Percentiles rank a stretch among this genome's conserved stretches.
Conservation (phyloP, 2,797 vertebrate species). For the Pangasius mekongensis region DNA sequence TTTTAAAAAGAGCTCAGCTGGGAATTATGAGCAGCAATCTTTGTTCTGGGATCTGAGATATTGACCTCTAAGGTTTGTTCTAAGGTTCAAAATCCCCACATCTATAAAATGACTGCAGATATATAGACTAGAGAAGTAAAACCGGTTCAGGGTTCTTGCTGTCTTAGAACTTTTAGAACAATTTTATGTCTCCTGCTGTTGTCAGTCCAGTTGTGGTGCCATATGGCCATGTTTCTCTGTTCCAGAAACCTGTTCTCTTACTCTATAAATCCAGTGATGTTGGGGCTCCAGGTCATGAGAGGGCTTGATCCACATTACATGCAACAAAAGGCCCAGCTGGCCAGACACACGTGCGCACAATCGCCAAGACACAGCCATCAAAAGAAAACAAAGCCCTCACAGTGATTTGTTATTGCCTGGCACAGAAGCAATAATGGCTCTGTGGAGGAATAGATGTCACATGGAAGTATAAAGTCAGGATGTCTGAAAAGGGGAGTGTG, state of each 20-base stretch:
- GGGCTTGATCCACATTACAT: constrained; percentile 45
- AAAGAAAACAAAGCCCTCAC: constrained; percentile 45
- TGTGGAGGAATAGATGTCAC: constrained; percentile 35
- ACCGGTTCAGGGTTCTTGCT: constrained; percentile 23
- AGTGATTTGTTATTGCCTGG: constrained; percentile 48
- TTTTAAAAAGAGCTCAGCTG: constrained; percentile 35
- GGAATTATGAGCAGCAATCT: constrained; percentile 5
- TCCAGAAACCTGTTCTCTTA: constrained; percentile 23
- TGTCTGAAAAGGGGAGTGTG: constrained; percentile 13
- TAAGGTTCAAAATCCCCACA: not conserved
- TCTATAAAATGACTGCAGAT: not conserved
- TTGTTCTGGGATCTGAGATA: not conserved
- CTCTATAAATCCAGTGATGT: constrained; percentile 14
- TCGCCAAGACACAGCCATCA: constrained; percentile 4
- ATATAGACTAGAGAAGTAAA: constrained; percentile 1
- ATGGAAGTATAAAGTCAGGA: constrained; percentile 20
- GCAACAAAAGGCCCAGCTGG: constrained; percentile 52
- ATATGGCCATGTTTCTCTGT: constrained; percentile 44
- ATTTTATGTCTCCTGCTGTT: constrained; percentile 30
- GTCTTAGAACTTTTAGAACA: constrained; percentile 5
- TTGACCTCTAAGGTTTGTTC: not conserved
- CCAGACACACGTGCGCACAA: constrained; percentile 30
- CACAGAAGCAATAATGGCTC: constrained; percentile 32
- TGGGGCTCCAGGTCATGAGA: constrained; percentile 38
- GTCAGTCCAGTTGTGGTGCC: constrained; percentile 41